phyloP scores from a whole-genome alignment of 2,888 invertebrate genomes.

The Rhaphigaster nebulosa region DNA sequence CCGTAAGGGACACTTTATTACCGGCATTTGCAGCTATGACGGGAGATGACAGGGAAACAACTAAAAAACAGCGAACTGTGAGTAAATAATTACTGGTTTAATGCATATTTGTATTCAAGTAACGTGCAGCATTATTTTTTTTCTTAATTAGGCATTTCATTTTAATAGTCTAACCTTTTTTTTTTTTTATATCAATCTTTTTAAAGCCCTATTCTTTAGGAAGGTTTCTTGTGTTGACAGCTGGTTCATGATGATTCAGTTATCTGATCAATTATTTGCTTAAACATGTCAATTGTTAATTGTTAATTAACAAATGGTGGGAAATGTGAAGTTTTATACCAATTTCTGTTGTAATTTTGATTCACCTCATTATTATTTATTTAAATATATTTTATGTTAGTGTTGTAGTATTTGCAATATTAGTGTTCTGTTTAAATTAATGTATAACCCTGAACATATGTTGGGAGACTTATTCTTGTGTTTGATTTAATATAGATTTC shows the following conservation, averaged over 20 bases:
- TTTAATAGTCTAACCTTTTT: background rate
- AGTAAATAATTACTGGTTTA: background rate
- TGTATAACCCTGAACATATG: background rate
- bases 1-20: background rate
- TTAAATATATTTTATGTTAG: background rate
- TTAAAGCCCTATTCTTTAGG: background rate
- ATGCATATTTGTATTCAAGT: background rate
- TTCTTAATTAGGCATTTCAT: background rate
- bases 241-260: background rate
- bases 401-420: background rate
- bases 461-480: background rate
- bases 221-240: background rate
- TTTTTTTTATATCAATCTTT: background rate
- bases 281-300: too few relatives aligned
- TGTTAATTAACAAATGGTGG: background rate
- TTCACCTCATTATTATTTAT: background rate
- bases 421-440: background rate
- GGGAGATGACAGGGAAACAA: conserved; percentile 41
- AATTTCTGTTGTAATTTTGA: background rate
- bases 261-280: background rate
- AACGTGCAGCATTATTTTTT: background rate
- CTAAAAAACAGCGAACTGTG: conserved; percentile 37
- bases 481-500: background rate
- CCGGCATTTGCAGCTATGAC: conserved; percentile 34
- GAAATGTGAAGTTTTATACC: background rate